Base-by-base conservation (phyloP, 2,888 invertebrate genomes). In the Meiosimyza platycephala region DNA sequence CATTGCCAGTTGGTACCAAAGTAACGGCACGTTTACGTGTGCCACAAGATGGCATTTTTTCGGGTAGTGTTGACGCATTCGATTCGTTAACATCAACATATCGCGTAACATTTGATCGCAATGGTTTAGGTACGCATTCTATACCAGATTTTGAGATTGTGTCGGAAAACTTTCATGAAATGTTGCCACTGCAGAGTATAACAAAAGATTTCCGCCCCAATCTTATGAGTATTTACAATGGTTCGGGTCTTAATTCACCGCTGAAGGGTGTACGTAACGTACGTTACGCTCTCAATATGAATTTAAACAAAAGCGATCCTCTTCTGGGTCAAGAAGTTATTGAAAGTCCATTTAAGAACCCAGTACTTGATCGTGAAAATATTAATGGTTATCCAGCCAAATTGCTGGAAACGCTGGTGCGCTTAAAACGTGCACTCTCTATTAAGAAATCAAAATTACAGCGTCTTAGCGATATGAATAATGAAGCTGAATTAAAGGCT, bases 131-230 rank as follows among this genome's bases (percentile, higher is more conserved):
- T 1, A 97, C 97, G 6, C 96, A 98, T 88, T 96, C 97, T 70
- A 95, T 98, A 75, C 97, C 97, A 28, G 98, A 99, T 88, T 97
- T 93, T 88, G 98, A 98, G 90, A 98, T 98, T 76, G 89, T 97
- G 85, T 96, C 96, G 2, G 96, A 96, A 86, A 97, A 97, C 80
- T 92, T 94, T 59, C 94, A 95, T 59, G 98, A 98, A 84, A 97
- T 96, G 33, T 93, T 98, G 81, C 93, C 95, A 66, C 89, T 97
- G 55, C 92, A 94, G 54, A 94, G 94, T 76, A 93, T 97, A 82
- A 92, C 93, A 76, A 93, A 93, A 81, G 93, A 94, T 82, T 93
- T 94, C 80, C 90, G 94, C 75, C 93, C 94, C 5, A 89, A 93
- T 67, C 62, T 85, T 48, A 81, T 84, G 76, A 80, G 79, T 71